Base-by-base conservation (phyloP, 2,888 invertebrate species). In the Mantis religiosa region DNA sequence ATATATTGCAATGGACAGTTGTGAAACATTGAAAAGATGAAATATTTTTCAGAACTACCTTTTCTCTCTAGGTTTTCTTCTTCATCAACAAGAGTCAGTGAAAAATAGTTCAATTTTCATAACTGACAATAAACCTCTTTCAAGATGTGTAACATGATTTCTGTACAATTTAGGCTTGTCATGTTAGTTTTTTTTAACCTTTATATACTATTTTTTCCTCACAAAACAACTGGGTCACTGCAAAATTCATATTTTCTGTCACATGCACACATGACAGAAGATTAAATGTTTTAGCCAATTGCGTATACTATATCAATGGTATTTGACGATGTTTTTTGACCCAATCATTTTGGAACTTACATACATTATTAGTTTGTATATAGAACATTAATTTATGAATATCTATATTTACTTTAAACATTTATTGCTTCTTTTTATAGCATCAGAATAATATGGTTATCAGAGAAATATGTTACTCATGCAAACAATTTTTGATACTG, bases 351-450 rank as follows among this genome's bases (percentile, higher is more conserved):
- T 85, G 28, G 81, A 34, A 84, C 27, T 84, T 81, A 88, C 85
- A 88, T 88, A 54, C 84, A 88, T 83, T 47, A 88, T 28, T 88
- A 54, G 54, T 84, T 84, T 81, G 34, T 28, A 88, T 84, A 88
- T 30, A 88, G 81, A 83, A 88, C 84, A 88, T 30, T 81, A 85
- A 84, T 27, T 84, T 28, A 84, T 84, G 54, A 81, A 88, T 84
- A 34, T 85, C 54, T 71, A 71, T 71, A 71, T 71, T 71, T 71
- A 71, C 54, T 71, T 71, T 71, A 15, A 71, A 71, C 15, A 15
- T 20, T 71, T 71, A 20, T 20, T 71, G 15, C 20, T 25, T 71
- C 15, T 54, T 71, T 71, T 71, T 71, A 71, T 71, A 71, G 54
- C 54, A 71, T 71, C 54, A 71, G 54, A 71, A 71, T 71, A 41